phyloP scores from a whole-genome alignment of 2,888 invertebrate species.

The Camptogramma bilineatum region DNA sequence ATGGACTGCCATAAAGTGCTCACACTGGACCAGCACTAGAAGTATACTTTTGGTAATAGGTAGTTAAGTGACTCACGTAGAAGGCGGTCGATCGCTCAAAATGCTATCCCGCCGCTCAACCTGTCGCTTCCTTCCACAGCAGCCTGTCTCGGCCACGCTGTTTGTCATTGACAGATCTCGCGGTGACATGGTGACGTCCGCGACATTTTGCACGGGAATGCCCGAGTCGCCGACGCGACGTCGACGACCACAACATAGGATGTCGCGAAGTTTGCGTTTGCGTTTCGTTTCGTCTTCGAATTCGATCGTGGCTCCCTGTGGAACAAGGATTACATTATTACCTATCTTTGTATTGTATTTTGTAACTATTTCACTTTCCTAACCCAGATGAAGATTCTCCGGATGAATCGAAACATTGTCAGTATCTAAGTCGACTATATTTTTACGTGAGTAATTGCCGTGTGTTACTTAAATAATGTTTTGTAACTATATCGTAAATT shows the following conservation, averaged over 20 bases:
- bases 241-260: conserved; percentile 68
- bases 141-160: conserved; percentile 64
- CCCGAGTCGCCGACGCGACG: conserved; percentile 62
- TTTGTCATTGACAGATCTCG: conserved; percentile 49
- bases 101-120: conserved; percentile 84
- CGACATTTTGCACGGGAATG: conserved; percentile 38
- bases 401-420: too few relatives aligned
- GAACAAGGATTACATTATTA: not conserved
- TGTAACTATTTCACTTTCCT: too few relatives aligned
- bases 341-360: not conserved
- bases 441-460: too few relatives aligned
- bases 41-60: too few relatives aligned
- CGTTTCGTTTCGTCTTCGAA: conserved; percentile 77
- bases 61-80: conserved; percentile 58
- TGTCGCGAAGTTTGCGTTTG: conserved; percentile 78
- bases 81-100: conserved; percentile 77
- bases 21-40: too few relatives aligned
- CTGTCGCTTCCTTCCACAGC: conserved; percentile 74
- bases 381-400: too few relatives aligned
- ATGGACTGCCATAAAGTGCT: too few relatives aligned
- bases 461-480: too few relatives aligned
- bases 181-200: conserved; percentile 51
- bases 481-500: too few relatives aligned
- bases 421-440: too few relatives aligned
- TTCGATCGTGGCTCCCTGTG: conserved; percentile 58